Conservation (phyloP, 2,888 invertebrate genomes). For the Ptychoptera contaminata region DNA sequence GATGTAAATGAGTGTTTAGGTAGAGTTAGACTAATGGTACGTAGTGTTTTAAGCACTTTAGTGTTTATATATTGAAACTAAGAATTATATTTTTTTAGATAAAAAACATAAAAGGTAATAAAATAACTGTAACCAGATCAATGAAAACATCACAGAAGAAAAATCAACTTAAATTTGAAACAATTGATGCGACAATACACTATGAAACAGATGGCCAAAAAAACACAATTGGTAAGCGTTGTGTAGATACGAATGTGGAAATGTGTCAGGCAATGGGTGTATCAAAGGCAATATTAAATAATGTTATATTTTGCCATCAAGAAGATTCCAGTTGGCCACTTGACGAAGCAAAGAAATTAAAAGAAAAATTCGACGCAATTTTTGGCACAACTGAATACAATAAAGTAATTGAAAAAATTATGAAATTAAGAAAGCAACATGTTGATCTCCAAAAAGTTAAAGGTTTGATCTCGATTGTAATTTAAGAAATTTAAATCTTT, state of each 20-base stretch:
- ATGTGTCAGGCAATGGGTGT: conserved; percentile 62
- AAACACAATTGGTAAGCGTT: conserved; percentile 47
- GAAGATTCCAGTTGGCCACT: conserved; percentile 96
- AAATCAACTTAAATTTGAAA: conserved; percentile 42
- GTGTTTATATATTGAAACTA: background rate
- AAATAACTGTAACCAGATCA: conserved; percentile 48
- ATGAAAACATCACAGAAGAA: conserved; percentile 46
- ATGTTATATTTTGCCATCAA: conserved; percentile 98
- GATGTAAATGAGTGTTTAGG: conserved; percentile 24
- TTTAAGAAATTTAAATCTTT: conserved; percentile 1
- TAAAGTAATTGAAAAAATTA: conserved; percentile 65
- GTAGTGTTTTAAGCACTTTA: background rate
- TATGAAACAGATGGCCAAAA: conserved; percentile 33
- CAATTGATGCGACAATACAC: conserved; percentile 48
- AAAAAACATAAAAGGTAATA: conserved; percentile 42
- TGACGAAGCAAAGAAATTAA: conserved; percentile 83
- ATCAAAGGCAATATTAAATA: conserved; percentile 84
- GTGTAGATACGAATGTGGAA: conserved; percentile 55
- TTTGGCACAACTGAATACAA: conserved; percentile 91
- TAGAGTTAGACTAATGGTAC: conserved; percentile 30
- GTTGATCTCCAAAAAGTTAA: conserved; percentile 35
- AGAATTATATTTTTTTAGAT: conserved; percentile 8
- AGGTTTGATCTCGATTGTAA: conserved; percentile 21
- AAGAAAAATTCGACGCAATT: conserved; percentile 93
- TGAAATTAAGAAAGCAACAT: conserved; percentile 50